These are phyloP conservation scores for Carollia perspicillata DNA, from an alignment of 2,113 vertebrate genomes.

Conservation along the genomic window DNA sequence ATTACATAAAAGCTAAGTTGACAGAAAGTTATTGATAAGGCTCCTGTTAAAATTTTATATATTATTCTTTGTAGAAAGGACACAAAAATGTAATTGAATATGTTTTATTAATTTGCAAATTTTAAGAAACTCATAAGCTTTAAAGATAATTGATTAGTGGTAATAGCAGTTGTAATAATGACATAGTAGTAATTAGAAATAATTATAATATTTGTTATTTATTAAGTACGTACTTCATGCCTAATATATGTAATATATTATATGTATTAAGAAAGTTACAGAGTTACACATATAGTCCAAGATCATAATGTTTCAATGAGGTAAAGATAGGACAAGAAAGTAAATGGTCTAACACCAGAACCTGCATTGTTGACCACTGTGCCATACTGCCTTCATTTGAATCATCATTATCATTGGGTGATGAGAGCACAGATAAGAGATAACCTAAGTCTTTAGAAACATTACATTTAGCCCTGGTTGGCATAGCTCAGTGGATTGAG, in stretches of 20 bases:
- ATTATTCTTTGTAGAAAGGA: not conserved
- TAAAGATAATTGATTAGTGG: not conserved
- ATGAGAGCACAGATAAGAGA: not conserved
- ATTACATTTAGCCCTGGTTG: no score
- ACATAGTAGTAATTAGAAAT: not conserved
- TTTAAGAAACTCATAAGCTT: not conserved
- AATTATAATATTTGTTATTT: not conserved
- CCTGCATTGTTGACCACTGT: not conserved
- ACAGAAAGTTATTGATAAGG: not conserved
- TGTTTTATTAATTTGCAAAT: not conserved
- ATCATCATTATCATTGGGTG: not conserved
- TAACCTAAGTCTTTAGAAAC: not conserved
- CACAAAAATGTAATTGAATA: not conserved
- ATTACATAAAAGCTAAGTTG: not conserved
- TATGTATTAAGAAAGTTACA: not conserved
- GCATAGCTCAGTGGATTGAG: no score
- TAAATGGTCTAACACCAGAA: not conserved
- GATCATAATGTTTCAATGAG: not conserved
- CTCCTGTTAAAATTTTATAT: not conserved
- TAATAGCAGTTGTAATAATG: not conserved
- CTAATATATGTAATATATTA: not conserved
- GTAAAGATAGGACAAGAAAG: not conserved
- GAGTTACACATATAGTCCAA: not conserved
- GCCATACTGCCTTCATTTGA: not conserved
- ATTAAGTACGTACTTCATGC: not conserved